Evolutionary conservation across 2,888 invertebrate genomes (phyloP).

Genomic region (Dicyrtoma fusca): DNA sequence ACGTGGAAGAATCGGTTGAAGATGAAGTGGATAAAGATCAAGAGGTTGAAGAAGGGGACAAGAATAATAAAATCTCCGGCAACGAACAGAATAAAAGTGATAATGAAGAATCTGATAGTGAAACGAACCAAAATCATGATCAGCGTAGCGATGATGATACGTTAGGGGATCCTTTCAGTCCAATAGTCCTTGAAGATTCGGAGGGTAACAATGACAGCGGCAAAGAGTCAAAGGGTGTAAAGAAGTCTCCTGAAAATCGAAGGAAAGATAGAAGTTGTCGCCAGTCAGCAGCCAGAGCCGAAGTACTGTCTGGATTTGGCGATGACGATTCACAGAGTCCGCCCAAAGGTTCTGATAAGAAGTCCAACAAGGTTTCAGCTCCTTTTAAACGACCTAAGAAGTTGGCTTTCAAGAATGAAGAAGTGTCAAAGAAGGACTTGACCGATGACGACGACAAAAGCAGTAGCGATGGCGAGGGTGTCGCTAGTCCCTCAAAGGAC

Average conservation of each 20-base stretch:
- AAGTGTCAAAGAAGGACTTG: background rate
- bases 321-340: background rate
- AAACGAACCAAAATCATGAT: background rate
- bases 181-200: background rate
- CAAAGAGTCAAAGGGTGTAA: slow-evolving; percentile 16
- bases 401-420: background rate
- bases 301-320: background rate
- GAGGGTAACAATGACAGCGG: background rate
- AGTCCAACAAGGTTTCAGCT: too few relatives aligned
- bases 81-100: background rate
- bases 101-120: background rate
- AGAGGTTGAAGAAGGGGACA: background rate
- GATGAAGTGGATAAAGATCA: background rate
- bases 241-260: too few relatives aligned
- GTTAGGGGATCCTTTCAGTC: background rate
- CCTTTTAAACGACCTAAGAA: too few relatives aligned
- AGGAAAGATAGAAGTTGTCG: background rate
- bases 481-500: background rate
- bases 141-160: background rate
- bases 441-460: background rate
- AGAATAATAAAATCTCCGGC: background rate
- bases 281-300: background rate
- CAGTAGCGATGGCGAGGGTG: background rate
- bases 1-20: background rate
- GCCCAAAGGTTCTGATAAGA: background rate